Conservation (phyloP, 2,888 invertebrate species). For the Nymphalis c-album region DNA sequence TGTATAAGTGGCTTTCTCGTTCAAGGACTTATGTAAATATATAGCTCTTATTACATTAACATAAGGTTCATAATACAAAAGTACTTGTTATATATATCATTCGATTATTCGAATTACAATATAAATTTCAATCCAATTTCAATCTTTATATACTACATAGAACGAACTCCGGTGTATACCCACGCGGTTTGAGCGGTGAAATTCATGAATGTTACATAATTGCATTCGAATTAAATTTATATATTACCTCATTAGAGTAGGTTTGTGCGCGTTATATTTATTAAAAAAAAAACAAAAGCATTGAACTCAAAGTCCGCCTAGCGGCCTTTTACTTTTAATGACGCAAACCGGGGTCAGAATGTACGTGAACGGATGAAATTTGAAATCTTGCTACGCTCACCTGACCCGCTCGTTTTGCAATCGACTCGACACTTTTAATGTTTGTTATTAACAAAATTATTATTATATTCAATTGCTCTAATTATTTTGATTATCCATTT, state of each 20-base stretch:
- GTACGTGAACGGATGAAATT: constrained; percentile 53
- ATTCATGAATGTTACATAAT: not conserved
- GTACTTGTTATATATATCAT: not conserved
- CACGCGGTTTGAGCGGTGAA: not conserved
- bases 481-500: no score
- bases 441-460: constrained; percentile 1
- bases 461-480: not conserved
- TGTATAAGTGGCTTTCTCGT: constrained; percentile 36
- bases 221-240: not conserved
- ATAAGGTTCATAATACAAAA: not conserved
- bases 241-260: not conserved
- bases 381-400: constrained; percentile 21
- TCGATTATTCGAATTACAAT: not conserved
- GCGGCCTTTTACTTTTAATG: constrained; percentile 59
- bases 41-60: not conserved
- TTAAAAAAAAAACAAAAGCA: constrained; percentile 11
- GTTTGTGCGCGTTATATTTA: not conserved
- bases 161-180: not conserved
- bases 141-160: not conserved
- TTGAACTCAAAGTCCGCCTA: constrained; percentile 20
- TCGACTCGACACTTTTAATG: constrained; percentile 7
- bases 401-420: constrained; percentile 15
- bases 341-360: constrained; percentile 58
- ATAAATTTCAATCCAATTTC: not conserved
- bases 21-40: constrained; percentile 12